Conservation (phyloP, 2,113 vertebrate genomes). For the Myrmophylax atrothorax region DNA sequence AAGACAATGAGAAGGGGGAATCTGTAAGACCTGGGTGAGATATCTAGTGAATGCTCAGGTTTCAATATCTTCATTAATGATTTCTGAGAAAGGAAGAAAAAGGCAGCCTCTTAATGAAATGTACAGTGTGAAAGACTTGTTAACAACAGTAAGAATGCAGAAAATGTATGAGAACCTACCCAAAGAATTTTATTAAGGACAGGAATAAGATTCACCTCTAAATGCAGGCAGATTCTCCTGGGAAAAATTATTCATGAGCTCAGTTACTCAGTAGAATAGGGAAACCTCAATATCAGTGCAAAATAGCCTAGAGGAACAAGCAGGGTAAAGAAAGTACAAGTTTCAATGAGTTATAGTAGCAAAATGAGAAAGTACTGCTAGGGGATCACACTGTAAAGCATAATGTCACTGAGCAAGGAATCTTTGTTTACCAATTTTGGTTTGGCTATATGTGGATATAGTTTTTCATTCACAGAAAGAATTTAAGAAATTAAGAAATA, state of each 20-base stretch:
- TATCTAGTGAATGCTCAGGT: not conserved
- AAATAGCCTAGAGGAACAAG: not conserved
- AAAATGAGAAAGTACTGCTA: not conserved
- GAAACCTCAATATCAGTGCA: not conserved
- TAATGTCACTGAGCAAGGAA: not conserved
- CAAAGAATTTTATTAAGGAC: not conserved
- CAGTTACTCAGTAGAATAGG: not conserved
- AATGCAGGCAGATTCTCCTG: not conserved
- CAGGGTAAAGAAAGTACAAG: not conserved
- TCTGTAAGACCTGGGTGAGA: not conserved
- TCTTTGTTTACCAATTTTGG: not conserved
- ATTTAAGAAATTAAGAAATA: not conserved
- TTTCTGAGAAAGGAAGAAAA: not conserved
- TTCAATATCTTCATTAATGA: constrained; percentile 1
- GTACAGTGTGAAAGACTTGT: not conserved
- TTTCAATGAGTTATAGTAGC: not conserved
- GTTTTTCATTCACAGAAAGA: not conserved
- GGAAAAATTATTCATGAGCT: not conserved
- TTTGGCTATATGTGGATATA: not conserved
- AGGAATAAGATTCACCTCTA: not conserved
- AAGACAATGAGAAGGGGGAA: not conserved
- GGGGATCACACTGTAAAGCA: not conserved
- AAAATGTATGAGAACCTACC: not conserved
- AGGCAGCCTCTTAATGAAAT: not conserved
- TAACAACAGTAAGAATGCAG: not conserved